Base-by-base conservation (phyloP, 2,797 vertebrate genomes). In the Dromococcyx pavoninus region DNA sequence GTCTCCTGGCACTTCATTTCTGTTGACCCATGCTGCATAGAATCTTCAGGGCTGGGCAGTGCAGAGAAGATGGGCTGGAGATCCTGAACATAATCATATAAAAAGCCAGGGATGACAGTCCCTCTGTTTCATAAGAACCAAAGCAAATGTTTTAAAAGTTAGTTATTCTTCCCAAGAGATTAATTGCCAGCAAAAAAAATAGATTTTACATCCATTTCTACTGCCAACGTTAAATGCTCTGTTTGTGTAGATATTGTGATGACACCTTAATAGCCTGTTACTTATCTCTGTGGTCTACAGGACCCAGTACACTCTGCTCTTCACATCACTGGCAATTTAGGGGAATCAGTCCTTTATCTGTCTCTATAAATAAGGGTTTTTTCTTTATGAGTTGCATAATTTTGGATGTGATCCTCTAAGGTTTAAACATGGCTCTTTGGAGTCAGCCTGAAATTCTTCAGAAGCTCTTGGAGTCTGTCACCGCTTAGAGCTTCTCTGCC, bases 251-350 rank as follows among this genome's bases (percentile, higher is more conserved):
- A 86, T 72, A 2, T 27, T 67, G 56, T 79, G 91, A 81, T 89
- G 91, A 94, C 90, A 94, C 86, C 80, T 92, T 79, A 61, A 92
- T n/a, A 14, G 77, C 53, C 60, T 87, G 50, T 51, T 85, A 51
- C 60, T 91, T 91, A 66, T 93, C 80, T 41, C 58, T 94, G 56
- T 86, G 73, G 61, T 78, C 86, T 84, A 9, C 25, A 6, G 86
- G 71, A 75, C 74, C 85, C 14, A 0, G 74, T 85, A 93, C 74
- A 53, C 75, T 79, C 80, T 82, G 92, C 86, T 91, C 88, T 87
- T 82, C 76, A 60, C 90, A 76, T 79, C 71, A 60, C 28, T 51
- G 50, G 51, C 32, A 85, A 6, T 67, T 90, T 87, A 91, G 56
- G 25, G 56, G 61, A 86, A 85, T 93, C 27, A 67, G 64, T 57